A percentile compares a stretch with the other conserved stretches of the same genome.
These are phyloP conservation scores for Botia kubotai DNA, from an alignment of 2,797 vertebrate genomes.

Conservation along the genomic window DNA sequence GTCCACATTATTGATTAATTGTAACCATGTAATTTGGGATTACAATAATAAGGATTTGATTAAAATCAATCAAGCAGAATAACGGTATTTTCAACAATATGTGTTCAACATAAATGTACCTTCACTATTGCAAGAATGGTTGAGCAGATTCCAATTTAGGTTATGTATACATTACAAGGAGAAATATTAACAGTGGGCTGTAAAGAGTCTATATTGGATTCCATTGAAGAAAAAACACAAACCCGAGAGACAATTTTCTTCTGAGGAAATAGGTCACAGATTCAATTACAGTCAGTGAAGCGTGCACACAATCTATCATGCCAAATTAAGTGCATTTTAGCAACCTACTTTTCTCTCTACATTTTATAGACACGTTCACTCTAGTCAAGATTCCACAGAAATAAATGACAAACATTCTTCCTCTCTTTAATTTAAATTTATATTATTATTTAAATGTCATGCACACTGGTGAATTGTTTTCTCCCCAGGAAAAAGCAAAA, in stretches of 20 bases:
- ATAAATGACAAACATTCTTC: constrained; percentile 80
- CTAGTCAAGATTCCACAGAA: constrained; percentile 88
- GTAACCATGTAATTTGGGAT: constrained; percentile 1
- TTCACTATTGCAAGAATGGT: constrained; percentile 25
- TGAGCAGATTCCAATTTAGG: constrained; percentile 80
- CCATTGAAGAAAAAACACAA: constrained; percentile 97
- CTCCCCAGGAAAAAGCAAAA: constrained; percentile 58
- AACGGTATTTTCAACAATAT: constrained; percentile 35
- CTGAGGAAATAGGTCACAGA: constrained; percentile 99
- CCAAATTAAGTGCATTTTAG: constrained; percentile 99
- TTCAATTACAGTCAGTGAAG: constrained; percentile 99
- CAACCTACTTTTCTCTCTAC: constrained; percentile 99
- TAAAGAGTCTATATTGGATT: constrained; percentile 88
- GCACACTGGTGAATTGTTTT: constrained; percentile 74
- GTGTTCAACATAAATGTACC: constrained; percentile 21
- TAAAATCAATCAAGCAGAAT: constrained; percentile 26
- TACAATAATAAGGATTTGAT: constrained; percentile 24
- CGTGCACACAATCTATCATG: constrained; percentile 99
- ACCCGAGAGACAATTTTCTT: constrained; percentile 98
- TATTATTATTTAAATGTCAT: constrained; percentile 69
- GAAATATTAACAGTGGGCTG: constrained; percentile 87
- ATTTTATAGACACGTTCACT: constrained; percentile 99
- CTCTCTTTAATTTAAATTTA: constrained; percentile 66
- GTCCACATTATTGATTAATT: constrained; percentile 25
- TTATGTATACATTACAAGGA: constrained; percentile 83